A percentile compares a stretch with the other conserved stretches of the same genome.
Conservation (phyloP, 1,140 invertebrate genomes). For the Pissodes strobi region DNA sequence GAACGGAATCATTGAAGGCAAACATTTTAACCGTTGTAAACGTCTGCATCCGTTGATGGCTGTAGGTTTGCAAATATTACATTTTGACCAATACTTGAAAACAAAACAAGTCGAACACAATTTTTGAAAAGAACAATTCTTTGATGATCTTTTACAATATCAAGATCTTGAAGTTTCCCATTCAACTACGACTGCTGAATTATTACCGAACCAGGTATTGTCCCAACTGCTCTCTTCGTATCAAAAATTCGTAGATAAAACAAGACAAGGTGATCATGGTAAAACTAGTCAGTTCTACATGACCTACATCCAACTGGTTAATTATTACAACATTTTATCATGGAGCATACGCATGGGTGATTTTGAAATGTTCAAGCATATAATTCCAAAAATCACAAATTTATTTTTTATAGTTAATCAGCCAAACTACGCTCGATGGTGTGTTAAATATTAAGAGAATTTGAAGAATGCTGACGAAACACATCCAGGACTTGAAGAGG, state of each 20-base stretch:
- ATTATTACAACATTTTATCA: conserved; percentile 46
- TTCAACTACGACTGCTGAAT: conserved; percentile 23
- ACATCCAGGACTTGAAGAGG: conserved; percentile 42
- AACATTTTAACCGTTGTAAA: conserved; percentile 1
- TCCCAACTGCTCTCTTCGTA: conserved; percentile 5
- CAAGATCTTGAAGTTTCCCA: conserved; percentile 42
- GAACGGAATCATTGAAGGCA: conserved; percentile 8
- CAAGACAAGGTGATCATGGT: conserved; percentile 30
- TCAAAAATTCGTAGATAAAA: conserved; percentile 10
- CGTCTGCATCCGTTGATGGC: not conserved
- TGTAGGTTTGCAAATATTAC: conserved; percentile 17
- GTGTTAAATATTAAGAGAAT: conserved; percentile 27
- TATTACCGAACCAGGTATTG: conserved; percentile 6
- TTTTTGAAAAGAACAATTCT: conserved; percentile 32
- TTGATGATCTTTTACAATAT: conserved; percentile 37
- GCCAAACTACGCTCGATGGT: conserved; percentile 35
- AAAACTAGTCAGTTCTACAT: conserved; percentile 44
- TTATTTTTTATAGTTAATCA: conserved; percentile 40
- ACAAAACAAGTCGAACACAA: not conserved
- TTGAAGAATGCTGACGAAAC: conserved; percentile 36
- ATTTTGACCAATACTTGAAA: conserved; percentile 24
- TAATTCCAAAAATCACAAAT: conserved; percentile 37
- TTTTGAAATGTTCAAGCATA: conserved; percentile 36
- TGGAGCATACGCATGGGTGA: conserved; percentile 40
- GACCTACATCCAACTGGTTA: conserved; percentile 44